Conservation (phyloP, 2,113 vertebrate species). For the Albula goreensis region DNA sequence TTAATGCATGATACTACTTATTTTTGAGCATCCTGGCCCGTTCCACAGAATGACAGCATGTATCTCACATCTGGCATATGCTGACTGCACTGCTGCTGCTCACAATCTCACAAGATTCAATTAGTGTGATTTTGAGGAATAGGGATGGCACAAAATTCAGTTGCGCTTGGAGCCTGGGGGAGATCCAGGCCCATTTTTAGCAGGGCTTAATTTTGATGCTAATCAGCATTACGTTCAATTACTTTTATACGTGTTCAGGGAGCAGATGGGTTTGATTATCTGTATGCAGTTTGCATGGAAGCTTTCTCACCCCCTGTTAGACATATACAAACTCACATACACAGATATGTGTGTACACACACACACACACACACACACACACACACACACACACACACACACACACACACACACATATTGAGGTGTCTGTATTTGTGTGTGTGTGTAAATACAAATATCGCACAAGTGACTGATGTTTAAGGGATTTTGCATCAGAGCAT, state of each 20-base stretch:
- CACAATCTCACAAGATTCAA: not conserved
- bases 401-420: too few species aligned
- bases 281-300: conserved; percentile 25
- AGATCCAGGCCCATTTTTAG: not conserved
- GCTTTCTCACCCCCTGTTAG: not conserved
- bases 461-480: too few species aligned
- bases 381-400: too few species aligned
- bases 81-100: too few species aligned
- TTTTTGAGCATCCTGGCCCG: too few species aligned
- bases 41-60: not conserved
- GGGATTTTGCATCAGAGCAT: not conserved
- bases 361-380: too few species aligned
- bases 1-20: too few species aligned
- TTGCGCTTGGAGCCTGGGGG: not conserved
- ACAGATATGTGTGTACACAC: too few species aligned
- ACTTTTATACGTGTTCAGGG: conserved; percentile 25
- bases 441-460: not conserved
- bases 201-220: conserved; percentile 34
- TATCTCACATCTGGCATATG: not conserved
- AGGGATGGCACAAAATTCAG: not conserved
- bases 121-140: not conserved
- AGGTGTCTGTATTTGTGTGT: not conserved
- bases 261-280: conserved; percentile 47
- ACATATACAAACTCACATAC: too few species aligned
- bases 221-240: not conserved